Conservation (phyloP, 2,113 vertebrate species). For the Lota lota region DNA sequence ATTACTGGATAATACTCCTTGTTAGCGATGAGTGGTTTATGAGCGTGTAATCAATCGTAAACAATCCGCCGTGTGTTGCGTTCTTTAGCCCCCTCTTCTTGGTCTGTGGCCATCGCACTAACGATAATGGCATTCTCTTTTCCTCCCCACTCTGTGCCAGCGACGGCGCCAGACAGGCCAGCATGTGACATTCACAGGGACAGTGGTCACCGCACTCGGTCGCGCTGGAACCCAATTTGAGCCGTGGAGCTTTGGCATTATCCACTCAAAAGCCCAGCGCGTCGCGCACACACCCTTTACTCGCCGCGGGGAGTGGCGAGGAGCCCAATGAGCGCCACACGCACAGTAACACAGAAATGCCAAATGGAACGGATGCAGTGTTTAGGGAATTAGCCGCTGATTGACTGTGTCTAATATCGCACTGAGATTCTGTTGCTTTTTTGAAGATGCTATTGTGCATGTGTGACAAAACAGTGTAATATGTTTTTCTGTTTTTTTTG, state of each 20-base stretch:
- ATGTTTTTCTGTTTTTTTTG: no score
- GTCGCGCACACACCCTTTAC: conserved; percentile 54
- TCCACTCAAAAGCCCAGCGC: conserved; percentile 52
- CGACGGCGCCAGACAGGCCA: conserved; percentile 51
- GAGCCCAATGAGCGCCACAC: conserved; percentile 54
- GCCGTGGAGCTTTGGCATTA: conserved; percentile 58
- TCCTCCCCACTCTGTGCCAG: conserved; percentile 12
- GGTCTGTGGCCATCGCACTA: no score
- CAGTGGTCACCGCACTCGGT: conserved; percentile 38
- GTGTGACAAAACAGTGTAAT: no score
- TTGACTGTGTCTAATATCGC: not conserved
- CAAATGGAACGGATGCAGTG: conserved; percentile 42
- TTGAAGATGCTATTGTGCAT: no score
- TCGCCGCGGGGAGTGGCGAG: conserved; percentile 35
- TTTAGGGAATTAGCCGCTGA: conserved; percentile 33
- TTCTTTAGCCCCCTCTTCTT: no score
- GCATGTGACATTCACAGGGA: conserved; percentile 69
- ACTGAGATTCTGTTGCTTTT: conserved; percentile 14
- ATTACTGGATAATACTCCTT: no score
- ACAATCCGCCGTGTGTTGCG: no score
- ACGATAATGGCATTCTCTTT: not conserved
- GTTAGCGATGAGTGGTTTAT: no score
- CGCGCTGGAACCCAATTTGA: conserved; percentile 56
- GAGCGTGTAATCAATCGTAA: no score
- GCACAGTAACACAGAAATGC: conserved; percentile 27